Base-by-base conservation (phyloP, 2,888 invertebrate species). In the Marasmarcha lunaedactyla region DNA sequence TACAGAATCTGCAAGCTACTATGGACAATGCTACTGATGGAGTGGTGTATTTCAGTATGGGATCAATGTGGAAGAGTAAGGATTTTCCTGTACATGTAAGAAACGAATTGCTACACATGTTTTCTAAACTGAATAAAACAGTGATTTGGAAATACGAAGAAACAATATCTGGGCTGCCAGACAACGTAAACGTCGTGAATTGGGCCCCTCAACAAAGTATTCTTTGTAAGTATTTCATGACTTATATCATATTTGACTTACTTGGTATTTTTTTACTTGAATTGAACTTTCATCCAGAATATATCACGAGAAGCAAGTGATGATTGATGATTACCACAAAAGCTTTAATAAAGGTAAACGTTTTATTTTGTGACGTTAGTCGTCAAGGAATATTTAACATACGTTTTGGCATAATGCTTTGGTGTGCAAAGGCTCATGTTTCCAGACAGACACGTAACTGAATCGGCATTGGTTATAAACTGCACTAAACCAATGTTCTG, bases 81-180 rank as follows among this genome's bases (percentile, higher is more conserved):
- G 37, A 45, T 0, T 47, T 66, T 50, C 50, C 61, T 6, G 47
- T 48, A 11, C 43, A 52, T 39, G 43, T 45, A 14, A 45, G 47
- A 14, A 39, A 46, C 12, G 43, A 42, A 1, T 47, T 69, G 10
- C 10, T 65, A 1, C 43, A 46, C 20, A 55, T 54, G 2, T 64
- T 71, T 43, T 48, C 51, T 3, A 48, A 49, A 14, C 44, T 71
- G 37, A 59, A 61, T 33, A 62, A 68, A 46, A 53, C 52, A 10
- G 61, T 70, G 2, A 35, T 71, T 15, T 67, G 64, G 66, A 68
- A 63, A 50, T 61, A 54, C 49, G 60, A 60, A 41, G 44, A 43
- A 7, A 4, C 9, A 5, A 40, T 59, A 25, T 46, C 47, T 6
- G 46, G 48, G 2, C 42, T 51, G 15, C 58, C 61, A 1, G 43